Conservation (phyloP, 2,888 invertebrate genomes). For the Diaperis boleti region DNA sequence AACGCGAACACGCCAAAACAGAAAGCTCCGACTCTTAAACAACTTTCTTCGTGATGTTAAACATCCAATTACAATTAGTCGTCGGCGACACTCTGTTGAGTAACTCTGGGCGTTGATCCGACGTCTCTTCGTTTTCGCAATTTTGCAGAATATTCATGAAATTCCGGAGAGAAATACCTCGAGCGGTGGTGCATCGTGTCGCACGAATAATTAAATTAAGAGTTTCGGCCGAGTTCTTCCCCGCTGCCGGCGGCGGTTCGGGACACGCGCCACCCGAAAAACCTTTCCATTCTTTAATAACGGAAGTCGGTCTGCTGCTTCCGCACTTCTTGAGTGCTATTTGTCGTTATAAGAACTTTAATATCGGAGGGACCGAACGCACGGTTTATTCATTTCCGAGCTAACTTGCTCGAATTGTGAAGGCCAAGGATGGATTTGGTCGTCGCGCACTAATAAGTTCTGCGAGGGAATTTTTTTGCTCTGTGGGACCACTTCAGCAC, state of each 20-base stretch:
- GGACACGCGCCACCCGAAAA: not conserved
- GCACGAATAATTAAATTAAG: slow-evolving; percentile 14
- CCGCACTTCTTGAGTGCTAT: slow-evolving; percentile 24
- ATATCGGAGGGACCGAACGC: slow-evolving; percentile 20
- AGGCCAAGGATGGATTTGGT: too few species aligned
- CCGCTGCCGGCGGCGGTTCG: not conserved
- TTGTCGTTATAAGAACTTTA: slow-evolving; percentile 25
- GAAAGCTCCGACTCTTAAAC: too few species aligned
- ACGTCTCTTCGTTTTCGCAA: not conserved
- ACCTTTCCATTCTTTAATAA: slow-evolving; percentile 20
- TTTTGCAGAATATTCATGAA: slow-evolving; percentile 31
- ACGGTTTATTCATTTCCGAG: slow-evolving; percentile 29
- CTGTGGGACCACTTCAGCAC: too few species aligned
- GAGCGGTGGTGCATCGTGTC: slow-evolving; percentile 1
- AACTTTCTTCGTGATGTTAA: not conserved
- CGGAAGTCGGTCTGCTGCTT: slow-evolving; percentile 20
- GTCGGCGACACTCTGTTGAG: slow-evolving; percentile 17
- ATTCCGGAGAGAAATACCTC: not conserved
- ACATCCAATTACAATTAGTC: not conserved
- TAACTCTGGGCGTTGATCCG: not conserved
- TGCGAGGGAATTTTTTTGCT: too few species aligned
- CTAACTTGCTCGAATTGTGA: too few species aligned
- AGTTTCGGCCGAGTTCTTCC: not conserved
- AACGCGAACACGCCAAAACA: too few species aligned
- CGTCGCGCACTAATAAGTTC: too few species aligned